phyloP scores from a whole-genome alignment of 2,113 vertebrate species.

The Carlito syrichta region DNA sequence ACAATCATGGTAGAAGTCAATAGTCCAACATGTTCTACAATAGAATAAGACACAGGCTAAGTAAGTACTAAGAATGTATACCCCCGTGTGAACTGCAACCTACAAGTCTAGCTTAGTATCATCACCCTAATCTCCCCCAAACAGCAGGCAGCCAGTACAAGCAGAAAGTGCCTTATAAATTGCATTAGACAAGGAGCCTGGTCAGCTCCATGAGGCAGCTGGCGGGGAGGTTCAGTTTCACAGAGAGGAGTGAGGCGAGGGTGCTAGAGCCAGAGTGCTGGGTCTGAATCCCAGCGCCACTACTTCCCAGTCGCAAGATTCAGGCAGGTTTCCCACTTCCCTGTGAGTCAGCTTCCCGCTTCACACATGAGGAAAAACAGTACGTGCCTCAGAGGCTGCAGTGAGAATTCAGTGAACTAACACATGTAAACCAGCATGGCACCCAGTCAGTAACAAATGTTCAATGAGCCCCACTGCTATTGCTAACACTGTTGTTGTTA shows the following conservation, averaged over 20 bases:
- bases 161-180: background rate
- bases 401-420: background rate
- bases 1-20: background rate
- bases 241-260: background rate
- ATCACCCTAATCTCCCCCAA: background rate
- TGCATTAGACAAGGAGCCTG: background rate
- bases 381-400: background rate
- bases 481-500: background rate
- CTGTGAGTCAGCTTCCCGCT: background rate
- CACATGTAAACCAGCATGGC: rapidly evolving
- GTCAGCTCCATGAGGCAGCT: background rate
- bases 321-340: background rate
- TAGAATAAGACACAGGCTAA: background rate
- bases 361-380: background rate
- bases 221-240: rapidly evolving
- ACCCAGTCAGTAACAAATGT: rapidly evolving
- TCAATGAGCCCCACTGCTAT: background rate
- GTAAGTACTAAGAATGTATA: background rate
- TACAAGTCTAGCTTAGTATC: too few relatives aligned
- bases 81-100: background rate
- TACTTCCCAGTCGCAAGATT: too few relatives aligned
- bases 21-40: background rate
- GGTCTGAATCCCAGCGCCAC: background rate
- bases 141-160: background rate
- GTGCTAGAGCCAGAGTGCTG: background rate